Base-by-base conservation (phyloP, 2,888 invertebrate genomes). In the Ochropacha duplaris region DNA sequence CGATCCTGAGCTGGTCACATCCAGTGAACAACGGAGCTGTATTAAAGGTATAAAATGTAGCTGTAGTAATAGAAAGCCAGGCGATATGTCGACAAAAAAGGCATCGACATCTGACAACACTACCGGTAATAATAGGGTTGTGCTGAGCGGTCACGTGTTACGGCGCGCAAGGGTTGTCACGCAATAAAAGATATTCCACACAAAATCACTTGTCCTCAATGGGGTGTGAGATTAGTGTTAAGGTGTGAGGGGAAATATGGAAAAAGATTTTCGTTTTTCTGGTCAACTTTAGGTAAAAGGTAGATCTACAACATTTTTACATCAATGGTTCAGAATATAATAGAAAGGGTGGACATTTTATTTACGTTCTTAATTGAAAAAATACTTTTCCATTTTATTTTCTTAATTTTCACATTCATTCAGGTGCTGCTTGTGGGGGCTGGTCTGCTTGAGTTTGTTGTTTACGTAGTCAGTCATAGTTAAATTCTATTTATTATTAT, bases 181-280 rank as follows among this genome's bases (percentile, higher is more conserved):
- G 44, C 44, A 44, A 44, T 44, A 44, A 44, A 44, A 44, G 44
- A 44, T 44, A 44, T 19, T 19, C 44, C 44, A 44, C 44, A 44
- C 44, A 44, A 44, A 44, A 44, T 44, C 44, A 44, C 44, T 19
- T 44, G 19, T 44, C 44, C 44, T 19, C 44, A 44, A 44, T 44
- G 44, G 44, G 44, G 44, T 44, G 44, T 44, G 44, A 44, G 19
- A 44, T 44, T 44, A 44, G 44, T 19, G 19, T 44, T 44, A 19
- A 44, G 44, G 44, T 44, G 44, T 14, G 19, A 44, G 44, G 19
- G 44, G 19, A 44, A 44, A 19, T 16, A 9, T 44, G 19, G 9
- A 39, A 16, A 39, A 6, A 44, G 14, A 4, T 9, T 44, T 39
- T 19, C 8, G 9, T 8, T n/a, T 19, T 44, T 44, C 44, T 44